These are phyloP conservation scores for Heteromormyrus szaboi DNA, from an alignment of 2,797 vertebrate genomes.

Conservation along the genomic window DNA sequence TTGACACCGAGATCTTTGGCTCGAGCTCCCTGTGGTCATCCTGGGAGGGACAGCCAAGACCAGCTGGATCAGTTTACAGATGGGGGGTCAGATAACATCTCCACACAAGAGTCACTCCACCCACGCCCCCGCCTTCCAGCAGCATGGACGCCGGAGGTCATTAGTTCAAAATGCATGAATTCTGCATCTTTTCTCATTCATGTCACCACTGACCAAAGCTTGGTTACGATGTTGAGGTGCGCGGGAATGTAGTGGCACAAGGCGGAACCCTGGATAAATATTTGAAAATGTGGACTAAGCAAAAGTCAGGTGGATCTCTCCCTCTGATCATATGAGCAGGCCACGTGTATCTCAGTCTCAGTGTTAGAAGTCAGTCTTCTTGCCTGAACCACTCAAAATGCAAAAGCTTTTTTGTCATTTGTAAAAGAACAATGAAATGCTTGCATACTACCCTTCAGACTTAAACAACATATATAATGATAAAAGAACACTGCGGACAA, in stretches of 20 bases:
- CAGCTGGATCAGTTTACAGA: constrained; percentile 51
- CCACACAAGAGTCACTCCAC: constrained; percentile 38
- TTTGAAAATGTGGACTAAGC: not conserved
- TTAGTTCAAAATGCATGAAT: not conserved
- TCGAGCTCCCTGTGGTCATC: constrained; percentile 24
- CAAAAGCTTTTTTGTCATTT: not conserved
- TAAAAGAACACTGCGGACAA: not conserved
- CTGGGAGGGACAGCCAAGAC: constrained; percentile 40
- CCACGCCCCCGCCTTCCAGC: constrained; percentile 42
- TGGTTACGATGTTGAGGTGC: not conserved
- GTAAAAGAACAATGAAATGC: not conserved
- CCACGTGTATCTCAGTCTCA: not conserved
- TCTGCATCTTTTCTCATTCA: not conserved
- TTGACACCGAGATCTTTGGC: not conserved
- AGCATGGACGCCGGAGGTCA: not conserved
- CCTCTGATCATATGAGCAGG: not conserved
- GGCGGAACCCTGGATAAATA: not conserved
- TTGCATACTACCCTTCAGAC: not conserved
- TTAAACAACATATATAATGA: not conserved
- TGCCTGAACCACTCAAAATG: not conserved
- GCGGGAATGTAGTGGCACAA: not conserved
- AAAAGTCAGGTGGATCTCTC: not conserved
- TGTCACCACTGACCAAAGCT: not conserved
- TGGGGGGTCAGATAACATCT: constrained; percentile 49
- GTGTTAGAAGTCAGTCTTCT: not conserved